Conservation (phyloP, 92 coral and sea anemone species). For the Montipora capitata region DNA sequence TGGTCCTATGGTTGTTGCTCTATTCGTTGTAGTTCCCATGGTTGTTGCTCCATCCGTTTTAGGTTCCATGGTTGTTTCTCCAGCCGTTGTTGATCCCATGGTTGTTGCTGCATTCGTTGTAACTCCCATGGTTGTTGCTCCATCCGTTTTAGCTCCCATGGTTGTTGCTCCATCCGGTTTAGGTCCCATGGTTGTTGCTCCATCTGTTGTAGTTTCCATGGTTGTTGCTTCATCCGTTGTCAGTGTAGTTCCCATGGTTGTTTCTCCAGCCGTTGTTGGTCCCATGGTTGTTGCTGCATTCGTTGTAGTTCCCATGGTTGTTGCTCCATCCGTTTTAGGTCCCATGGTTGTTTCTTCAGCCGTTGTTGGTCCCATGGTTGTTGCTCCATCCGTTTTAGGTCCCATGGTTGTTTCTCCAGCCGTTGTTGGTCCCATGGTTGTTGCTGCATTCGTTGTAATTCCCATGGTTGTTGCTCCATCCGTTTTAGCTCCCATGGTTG, state of each 20-base stretch:
- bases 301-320: too few species aligned
- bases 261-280: too few species aligned
- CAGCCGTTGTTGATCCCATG: too few species aligned
- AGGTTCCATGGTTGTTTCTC: neutral
- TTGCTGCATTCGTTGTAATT: neutral
- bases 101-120: neutral
- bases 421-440: neutral
- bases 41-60: neutral
- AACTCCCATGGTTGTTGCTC: neutral
- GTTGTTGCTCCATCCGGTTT: too few species aligned
- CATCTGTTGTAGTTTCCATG: neutral
- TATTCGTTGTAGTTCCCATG: neutral
- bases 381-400: neutral
- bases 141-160: too few species aligned
- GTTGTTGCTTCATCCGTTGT: neutral
- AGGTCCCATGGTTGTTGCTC: neutral
- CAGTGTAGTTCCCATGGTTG: too few species aligned
- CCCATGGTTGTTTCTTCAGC: too few species aligned
- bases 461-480: neutral
- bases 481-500: neutral
- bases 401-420: too few species aligned
- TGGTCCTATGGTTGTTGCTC: too few species aligned
- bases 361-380: neutral
- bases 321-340: too few species aligned
- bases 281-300: too few species aligned